Percentiles rank a stretch among this genome's conserved stretches.
These are phyloP conservation scores for Bubo blakistoni DNA, from an alignment of 2,113 vertebrate genomes.

Conservation along the genomic window DNA sequence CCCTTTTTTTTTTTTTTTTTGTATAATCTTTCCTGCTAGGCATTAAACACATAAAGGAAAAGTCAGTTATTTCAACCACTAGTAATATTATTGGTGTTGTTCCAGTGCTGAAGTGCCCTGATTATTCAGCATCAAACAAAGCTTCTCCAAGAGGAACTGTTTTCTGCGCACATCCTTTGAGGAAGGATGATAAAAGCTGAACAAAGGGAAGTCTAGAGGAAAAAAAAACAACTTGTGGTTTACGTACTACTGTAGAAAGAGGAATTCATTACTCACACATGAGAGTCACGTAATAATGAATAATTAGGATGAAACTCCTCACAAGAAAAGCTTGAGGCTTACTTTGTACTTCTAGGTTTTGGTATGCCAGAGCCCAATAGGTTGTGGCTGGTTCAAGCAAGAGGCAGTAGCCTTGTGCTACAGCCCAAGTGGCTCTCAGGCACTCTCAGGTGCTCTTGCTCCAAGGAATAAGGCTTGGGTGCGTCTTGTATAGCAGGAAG, in stretches of 20 bases:
- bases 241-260: background rate
- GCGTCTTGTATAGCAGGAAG: background rate
- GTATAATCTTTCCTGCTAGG: background rate
- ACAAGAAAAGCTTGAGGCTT: background rate
- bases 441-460: background rate
- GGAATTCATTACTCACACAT: background rate
- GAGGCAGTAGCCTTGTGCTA: background rate
- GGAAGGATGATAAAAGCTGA: background rate
- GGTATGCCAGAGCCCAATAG: background rate
- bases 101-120: background rate
- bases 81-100: background rate
- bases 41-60: background rate
- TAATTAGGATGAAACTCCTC: background rate
- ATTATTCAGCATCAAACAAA: background rate
- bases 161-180: background rate
- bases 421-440: background rate
- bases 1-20: fast-evolving
- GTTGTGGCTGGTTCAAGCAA: background rate
- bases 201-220: background rate
- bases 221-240: background rate
- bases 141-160: background rate
- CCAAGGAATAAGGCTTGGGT: background rate
- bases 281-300: background rate
- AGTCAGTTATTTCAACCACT: background rate
- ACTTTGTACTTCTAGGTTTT: background rate